Percentiles rank a stretch among this genome's conserved stretches.
Conservation (phyloP, 2,113 vertebrate genomes). For the Antechinus stuartii region DNA sequence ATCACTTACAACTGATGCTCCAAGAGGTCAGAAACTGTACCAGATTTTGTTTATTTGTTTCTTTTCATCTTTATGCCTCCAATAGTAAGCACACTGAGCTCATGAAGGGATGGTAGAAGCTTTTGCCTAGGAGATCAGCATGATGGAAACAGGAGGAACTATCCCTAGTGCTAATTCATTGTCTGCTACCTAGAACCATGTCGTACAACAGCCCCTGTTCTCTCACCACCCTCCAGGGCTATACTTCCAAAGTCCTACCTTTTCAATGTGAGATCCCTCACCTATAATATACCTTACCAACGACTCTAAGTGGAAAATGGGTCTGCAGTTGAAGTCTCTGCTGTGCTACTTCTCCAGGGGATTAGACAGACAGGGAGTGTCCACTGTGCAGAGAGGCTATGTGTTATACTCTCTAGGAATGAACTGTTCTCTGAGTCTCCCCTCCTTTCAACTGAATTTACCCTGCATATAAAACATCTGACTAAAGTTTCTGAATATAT, state of each 20-base stretch:
- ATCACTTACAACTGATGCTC: neutral
- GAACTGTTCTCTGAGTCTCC: neutral
- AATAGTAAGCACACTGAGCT: neutral
- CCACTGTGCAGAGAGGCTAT: neutral
- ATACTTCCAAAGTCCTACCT: neutral
- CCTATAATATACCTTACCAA: neutral
- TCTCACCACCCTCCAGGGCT: neutral
- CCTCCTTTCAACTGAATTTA: neutral
- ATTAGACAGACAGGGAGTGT: neutral
- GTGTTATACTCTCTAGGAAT: neutral
- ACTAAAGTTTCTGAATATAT: neutral
- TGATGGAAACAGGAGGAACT: neutral
- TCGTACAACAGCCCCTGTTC: neutral
- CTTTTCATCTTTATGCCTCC: neutral
- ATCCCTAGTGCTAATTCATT: neutral
- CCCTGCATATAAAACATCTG: neutral
- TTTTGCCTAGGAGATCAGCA: neutral
- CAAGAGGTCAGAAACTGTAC: neutral
- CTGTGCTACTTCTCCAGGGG: neutral
- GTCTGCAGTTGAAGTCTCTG: neutral
- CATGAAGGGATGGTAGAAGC: neutral
- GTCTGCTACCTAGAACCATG: neutral
- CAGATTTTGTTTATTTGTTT: neutral
- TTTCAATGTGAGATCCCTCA: neutral
- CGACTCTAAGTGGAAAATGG: neutral